Conservation (phyloP, 2,888 invertebrate genomes). For the Thereva unica region DNA sequence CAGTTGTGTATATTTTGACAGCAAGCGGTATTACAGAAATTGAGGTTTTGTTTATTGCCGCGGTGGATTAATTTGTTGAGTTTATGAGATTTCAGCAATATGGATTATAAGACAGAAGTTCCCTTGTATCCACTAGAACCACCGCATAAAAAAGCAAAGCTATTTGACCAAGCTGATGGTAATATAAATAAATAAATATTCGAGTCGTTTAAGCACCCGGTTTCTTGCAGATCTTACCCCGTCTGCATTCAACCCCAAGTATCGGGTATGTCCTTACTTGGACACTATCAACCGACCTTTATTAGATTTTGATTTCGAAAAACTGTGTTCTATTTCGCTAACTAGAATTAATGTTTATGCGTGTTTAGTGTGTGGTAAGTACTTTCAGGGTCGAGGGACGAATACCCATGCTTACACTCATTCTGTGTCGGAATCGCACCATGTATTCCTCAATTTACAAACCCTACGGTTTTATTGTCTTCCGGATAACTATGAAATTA, state of each 20-base stretch:
- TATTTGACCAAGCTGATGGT: too few species aligned
- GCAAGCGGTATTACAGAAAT: too few species aligned
- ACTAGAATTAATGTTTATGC: constrained; percentile 99
- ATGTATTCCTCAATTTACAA: constrained; percentile 95
- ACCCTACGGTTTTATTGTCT: constrained; percentile 98
- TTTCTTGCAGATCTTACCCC: constrained; percentile 46
- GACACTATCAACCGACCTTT: constrained; percentile 97
- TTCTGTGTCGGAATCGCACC: constrained; percentile 96
- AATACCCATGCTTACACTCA: constrained; percentile 99
- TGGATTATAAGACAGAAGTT: too few species aligned
- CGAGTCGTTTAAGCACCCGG: too few species aligned
- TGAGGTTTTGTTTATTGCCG: too few species aligned
- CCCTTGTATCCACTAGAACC: too few species aligned
- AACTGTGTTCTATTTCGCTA: constrained; percentile 95
- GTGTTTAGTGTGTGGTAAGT: constrained; percentile 98
- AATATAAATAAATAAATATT: too few species aligned
- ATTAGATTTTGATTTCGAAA: constrained; percentile 99
- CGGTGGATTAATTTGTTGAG: too few species aligned
- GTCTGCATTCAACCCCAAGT: constrained; percentile 58
- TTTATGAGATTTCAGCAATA: too few species aligned
- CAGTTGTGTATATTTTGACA: too few species aligned
- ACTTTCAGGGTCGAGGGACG: constrained; percentile 95
- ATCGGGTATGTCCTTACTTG: constrained; percentile 88
- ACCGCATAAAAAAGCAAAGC: too few species aligned
- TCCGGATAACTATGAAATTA: constrained; percentile 99